These are phyloP conservation scores for Craniophora ligustri DNA, from an alignment of 2,888 invertebrate genomes.

Conservation along the genomic window DNA sequence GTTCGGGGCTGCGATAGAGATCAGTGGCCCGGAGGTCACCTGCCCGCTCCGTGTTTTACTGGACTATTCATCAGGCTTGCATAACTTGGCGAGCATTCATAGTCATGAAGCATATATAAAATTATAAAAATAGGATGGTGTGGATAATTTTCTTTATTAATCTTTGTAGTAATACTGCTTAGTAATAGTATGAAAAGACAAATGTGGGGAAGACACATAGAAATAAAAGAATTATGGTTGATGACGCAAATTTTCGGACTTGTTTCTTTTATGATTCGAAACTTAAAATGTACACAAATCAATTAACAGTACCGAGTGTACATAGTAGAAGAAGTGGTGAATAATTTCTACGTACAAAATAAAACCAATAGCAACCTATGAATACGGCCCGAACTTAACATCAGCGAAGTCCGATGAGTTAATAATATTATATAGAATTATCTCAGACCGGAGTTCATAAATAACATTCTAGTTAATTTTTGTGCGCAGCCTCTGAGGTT, in stretches of 20 bases:
- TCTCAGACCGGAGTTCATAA: slow-evolving; percentile 71
- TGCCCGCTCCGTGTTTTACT: slow-evolving; percentile 67
- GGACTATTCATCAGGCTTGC: slow-evolving; percentile 74
- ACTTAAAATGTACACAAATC: neutral
- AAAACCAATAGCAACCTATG: slow-evolving; percentile 52
- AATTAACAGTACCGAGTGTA: no score
- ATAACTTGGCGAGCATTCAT: slow-evolving; percentile 63
- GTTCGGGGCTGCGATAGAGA: slow-evolving; percentile 74
- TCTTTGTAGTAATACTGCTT: no score
- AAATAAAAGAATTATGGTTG: no score
- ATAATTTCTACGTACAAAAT: no score
- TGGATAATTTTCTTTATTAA: no score
- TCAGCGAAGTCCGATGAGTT: slow-evolving; percentile 71
- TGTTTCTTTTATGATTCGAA: neutral
- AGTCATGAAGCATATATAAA: no score
- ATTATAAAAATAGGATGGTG: no score
- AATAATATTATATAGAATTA: slow-evolving; percentile 77
- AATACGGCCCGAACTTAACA: slow-evolving; percentile 63
- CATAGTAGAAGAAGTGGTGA: no score
- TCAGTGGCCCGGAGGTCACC: slow-evolving; percentile 75
- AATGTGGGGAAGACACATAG: no score
- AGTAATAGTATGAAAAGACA: neutral
- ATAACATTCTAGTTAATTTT: slow-evolving; percentile 78
- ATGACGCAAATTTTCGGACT: neutral
- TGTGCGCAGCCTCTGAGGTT: slow-evolving; percentile 68